Conservation (phyloP, 2,797 vertebrate genomes). For the Knipowitschia caucasica region DNA sequence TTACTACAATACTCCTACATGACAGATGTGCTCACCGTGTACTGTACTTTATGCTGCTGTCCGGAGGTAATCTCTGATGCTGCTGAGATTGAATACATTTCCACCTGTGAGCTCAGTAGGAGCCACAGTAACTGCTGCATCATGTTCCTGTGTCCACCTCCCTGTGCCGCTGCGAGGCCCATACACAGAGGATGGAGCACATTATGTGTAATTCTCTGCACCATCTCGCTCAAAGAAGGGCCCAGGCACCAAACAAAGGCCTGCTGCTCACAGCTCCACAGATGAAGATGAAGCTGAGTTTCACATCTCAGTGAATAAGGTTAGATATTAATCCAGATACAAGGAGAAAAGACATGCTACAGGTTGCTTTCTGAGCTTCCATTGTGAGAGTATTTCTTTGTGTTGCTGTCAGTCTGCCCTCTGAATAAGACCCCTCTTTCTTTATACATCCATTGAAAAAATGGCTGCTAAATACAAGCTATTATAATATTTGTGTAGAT, state of each 20-base stretch:
- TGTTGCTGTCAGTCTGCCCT: conserved; percentile 70
- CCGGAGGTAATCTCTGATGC: conserved; percentile 25
- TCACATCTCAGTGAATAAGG: conserved; percentile 77
- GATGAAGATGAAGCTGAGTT: conserved; percentile 72
- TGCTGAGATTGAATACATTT: conserved; percentile 44
- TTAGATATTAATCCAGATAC: conserved; percentile 80
- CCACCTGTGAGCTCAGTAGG: conserved; percentile 51
- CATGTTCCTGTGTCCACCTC: conserved; percentile 52
- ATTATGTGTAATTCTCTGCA: conserved; percentile 70
- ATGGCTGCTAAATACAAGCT: conserved; percentile 82
- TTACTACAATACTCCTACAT: conserved; percentile 14
- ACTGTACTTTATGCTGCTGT: conserved; percentile 17
- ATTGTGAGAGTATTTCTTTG: conserved; percentile 80
- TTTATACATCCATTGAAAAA: conserved; percentile 76
- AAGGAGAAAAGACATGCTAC: conserved; percentile 81
- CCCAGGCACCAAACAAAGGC: conserved; percentile 75
- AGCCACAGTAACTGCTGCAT: conserved; percentile 47
- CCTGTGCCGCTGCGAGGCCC: conserved; percentile 50
- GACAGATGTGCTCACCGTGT: conserved; percentile 21
- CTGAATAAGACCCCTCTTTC: conserved; percentile 70
- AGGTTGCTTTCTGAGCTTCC: conserved; percentile 81
- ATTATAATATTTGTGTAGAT: conserved; percentile 85
- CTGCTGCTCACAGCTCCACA: conserved; percentile 64
- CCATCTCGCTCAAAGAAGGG: conserved; percentile 65
- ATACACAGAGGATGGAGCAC: conserved; percentile 42